Evolutionary conservation across 2,797 vertebrate genomes (phyloP), one percentile per base, ranked within the genome.

Genomic region (Hyperoplus lanceolatus): DNA sequence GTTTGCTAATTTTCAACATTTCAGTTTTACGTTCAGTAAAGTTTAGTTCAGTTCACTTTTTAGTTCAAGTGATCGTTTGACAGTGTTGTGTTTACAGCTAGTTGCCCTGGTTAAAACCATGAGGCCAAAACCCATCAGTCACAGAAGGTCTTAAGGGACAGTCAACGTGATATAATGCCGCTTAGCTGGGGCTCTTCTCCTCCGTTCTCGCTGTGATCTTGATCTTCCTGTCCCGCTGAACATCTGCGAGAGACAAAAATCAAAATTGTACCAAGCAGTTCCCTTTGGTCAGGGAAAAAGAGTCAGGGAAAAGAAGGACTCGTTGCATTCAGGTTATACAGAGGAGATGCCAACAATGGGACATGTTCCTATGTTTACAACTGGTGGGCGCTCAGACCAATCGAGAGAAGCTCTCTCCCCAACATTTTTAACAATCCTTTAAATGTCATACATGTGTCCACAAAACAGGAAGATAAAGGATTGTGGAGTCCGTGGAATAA

Each of bases 201-300:
- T 82, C 77, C 2, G 41, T 13, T 71, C 63, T 80, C 67, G 86
- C 2, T 4, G 61, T 74, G 70, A 90, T 85, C 72, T 85, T 90
- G 62, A 84, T 43, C 64, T 85, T 92, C 49, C 69, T 86, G 11
- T 86, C 82, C 4, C 49, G 66, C 10, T 84, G 78, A 36, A 48
- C 3, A 12, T 73, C 91, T 91, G 70, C 10, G 9, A 69, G 49
- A 50, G 5, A 42, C 43, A 62, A 39, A 15, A 39, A 51, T 3
- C 4, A 6, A 38, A 42, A 58, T 36, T 60, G 12, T 51, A 59
- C 16, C 21, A 69, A 70, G 64, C 4, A 10, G 8, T 67, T 65
- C 6, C 2, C 53, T 48, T 50, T 36, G 8, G 15, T 39, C 6
- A 15, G 10, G 12, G 16, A 18, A 5, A 16, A 48, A 43, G 15